Evolutionary conservation across 2,888 invertebrate species (phyloP).

Genomic region (Leptura quadrifasciata): DNA sequence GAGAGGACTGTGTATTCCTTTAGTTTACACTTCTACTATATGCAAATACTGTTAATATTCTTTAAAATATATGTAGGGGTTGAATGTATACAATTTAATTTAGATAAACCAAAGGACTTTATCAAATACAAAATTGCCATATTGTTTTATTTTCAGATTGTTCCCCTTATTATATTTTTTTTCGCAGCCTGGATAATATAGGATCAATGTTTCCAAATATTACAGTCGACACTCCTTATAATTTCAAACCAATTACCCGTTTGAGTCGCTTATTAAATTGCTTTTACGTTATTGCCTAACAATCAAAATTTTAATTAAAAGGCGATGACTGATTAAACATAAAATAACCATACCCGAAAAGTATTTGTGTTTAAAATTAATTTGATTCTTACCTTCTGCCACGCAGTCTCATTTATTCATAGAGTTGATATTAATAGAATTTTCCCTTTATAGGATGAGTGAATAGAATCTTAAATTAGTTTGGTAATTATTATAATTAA

Average conservation of each 20-base stretch:
- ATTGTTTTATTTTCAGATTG: no score
- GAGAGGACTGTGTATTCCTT: no score
- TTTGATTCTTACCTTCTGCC: constrained; percentile 7
- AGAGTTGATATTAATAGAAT: constrained; percentile 10
- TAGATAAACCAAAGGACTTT: no score
- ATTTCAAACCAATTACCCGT: neutral
- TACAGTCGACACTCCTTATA: neutral
- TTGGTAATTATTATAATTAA: constrained; percentile 38
- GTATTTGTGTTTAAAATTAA: constrained; percentile 9
- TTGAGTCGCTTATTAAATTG: neutral
- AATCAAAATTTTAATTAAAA: constrained; percentile 10
- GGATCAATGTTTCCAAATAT: no score
- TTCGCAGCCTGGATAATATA: no score
- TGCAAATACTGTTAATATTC: no score
- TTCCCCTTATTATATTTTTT: no score
- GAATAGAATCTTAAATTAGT: constrained; percentile 27
- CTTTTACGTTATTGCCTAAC: constrained; percentile 5
- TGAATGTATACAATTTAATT: no score
- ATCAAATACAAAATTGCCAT: no score
- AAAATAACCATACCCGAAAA: constrained; percentile 8
- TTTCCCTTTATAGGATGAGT: constrained; percentile 16
- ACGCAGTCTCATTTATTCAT: constrained; percentile 8
- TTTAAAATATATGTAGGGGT: no score
- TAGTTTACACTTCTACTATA: no score
- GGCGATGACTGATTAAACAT: constrained; percentile 15